Evolutionary conservation across 2,888 invertebrate genomes (phyloP), one percentile per base, ranked within the genome.

Genomic region (Glyphotaelius pellucidus): DNA sequence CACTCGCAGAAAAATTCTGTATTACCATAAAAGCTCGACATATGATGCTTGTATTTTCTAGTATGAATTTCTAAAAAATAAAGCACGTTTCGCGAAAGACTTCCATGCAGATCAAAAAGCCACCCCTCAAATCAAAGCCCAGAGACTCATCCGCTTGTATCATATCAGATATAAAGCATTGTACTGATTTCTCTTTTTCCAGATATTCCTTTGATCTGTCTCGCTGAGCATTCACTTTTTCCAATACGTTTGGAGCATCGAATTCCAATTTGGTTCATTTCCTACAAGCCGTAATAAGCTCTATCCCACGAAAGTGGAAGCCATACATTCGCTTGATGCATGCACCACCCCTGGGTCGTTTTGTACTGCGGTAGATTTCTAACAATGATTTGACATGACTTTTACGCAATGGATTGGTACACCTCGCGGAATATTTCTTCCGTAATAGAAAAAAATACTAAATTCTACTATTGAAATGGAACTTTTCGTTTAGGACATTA

Each of bases 361-460:
- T 89, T 42, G 42, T 38, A 42, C 67, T 31, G 25, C 38, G 30
- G 80, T 84, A 11, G 87, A 30, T 86, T 81, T 91, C 31, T 91
- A 91, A 93, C 93, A 92, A 93, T 93, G 89, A 92, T 92, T 91
- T 90, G 92, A 92, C 92, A 88, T 93, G 93, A 93, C 93, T 92
- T 93, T 89, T 91, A 80, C 67, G 25, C 67, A n/a, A n/a, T 25
- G 67, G n/a, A 67, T n/a, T 7, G 25, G 90, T 90, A 67, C n/a
- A 67, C n/a, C 67, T 67, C n/a, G 25, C 25, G n/a, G n/a, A 67
- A 67, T 67, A 67, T n/a, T n/a, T 67, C 67, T 67, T 67, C 25
- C 9, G 9, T 67, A n/a, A 67, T 19, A 19, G 14, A 47, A n/a
- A 67, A 67, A 67, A 25, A 67, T 9, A 25, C 67, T 67, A 7